Conservation (phyloP, 2,888 invertebrate genomes). For the Tenthredo livida region DNA sequence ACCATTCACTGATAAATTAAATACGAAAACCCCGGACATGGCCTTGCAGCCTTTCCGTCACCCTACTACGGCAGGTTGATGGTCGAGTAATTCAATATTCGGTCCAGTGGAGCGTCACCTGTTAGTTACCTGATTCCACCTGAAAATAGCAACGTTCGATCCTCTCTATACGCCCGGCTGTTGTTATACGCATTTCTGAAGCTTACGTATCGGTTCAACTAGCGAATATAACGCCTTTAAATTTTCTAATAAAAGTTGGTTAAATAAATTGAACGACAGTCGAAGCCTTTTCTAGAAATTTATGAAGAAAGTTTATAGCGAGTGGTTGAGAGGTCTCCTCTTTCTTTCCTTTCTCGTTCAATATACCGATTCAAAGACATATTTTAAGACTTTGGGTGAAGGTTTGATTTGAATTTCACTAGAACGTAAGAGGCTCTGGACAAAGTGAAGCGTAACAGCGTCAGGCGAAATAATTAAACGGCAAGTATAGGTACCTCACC, state of each 20-base stretch:
- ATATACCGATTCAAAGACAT: neutral
- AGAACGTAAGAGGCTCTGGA: neutral
- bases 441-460: constrained; percentile 46
- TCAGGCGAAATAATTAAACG: constrained; percentile 48
- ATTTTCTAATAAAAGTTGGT: constrained; percentile 2
- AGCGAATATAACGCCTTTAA: neutral
- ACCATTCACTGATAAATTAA: constrained; percentile 24
- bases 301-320: neutral
- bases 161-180: constrained; percentile 16
- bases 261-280: neutral
- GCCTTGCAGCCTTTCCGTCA: neutral
- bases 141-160: constrained; percentile 49
- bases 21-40: constrained; percentile 33
- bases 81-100: constrained; percentile 43
- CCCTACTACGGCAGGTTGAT: constrained; percentile 11
- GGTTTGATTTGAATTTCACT: constrained; percentile 40
- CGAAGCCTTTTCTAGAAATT: neutral
- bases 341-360: neutral
- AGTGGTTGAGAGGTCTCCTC: neutral
- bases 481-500: constrained; percentile 17
- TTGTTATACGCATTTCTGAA: neutral
- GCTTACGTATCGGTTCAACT: neutral
- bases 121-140: constrained; percentile 50
- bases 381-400: neutral
- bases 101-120: constrained; percentile 45